phyloP scores from a whole-genome alignment of 2,797 vertebrate genomes.

The Rhincodon typus region DNA sequence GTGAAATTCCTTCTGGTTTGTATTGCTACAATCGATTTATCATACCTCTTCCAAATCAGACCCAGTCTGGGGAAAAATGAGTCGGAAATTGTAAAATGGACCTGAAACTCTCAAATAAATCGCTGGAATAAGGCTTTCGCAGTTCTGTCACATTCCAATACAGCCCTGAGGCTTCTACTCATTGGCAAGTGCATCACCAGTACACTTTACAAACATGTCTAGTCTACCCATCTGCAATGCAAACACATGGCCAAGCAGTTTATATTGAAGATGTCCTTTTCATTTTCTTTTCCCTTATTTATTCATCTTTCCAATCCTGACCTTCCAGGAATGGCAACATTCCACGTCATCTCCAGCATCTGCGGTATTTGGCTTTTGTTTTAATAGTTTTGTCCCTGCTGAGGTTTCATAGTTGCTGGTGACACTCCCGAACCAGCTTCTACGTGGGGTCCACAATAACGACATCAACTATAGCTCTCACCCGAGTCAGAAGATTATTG shows the following conservation, averaged over 20 bases:
- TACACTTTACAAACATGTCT: slow-evolving; percentile 19
- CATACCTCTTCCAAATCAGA: not conserved
- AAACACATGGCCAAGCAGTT: not conserved
- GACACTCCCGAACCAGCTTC: not conserved
- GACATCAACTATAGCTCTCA: not conserved
- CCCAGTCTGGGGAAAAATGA: not conserved
- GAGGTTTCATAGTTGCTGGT: no score
- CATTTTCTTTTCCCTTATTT: not conserved
- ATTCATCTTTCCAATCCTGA: not conserved
- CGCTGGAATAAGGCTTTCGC: slow-evolving; percentile 1
- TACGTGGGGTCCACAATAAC: not conserved
- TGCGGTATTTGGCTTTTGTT: no score
- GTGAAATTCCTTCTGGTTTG: not conserved
- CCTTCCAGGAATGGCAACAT: not conserved
- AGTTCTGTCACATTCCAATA: slow-evolving; percentile 1
- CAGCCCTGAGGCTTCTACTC: slow-evolving; percentile 11
- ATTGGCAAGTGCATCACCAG: not conserved
- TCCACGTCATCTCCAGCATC: not conserved
- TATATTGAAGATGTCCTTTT: not conserved
- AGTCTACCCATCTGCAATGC: not conserved
- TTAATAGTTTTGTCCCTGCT: no score
- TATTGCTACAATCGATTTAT: not conserved
- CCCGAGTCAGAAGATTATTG: not conserved
- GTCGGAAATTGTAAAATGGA: slow-evolving; percentile 24
- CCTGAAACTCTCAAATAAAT: slow-evolving; percentile 27